Base-by-base conservation (phyloP, 2,113 vertebrate genomes). In the Cariama cristata region DNA sequence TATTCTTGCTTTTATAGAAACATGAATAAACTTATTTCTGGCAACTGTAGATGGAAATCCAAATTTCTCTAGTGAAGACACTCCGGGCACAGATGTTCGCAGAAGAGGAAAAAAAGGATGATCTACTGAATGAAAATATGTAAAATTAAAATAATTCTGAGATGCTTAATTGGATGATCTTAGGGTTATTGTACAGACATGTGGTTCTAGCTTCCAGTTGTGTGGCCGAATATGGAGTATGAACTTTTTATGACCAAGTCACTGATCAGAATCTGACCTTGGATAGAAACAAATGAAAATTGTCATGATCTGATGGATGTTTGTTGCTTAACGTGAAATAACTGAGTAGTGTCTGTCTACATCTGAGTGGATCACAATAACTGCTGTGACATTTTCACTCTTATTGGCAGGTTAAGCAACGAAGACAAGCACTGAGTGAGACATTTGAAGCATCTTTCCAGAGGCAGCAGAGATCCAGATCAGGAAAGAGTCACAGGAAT, bases 91-190 rank as follows among this genome's bases (percentile, higher is more conserved):
- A 76, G 87, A 92, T 93, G 86, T 84, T 91, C 2, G 0, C 82
- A 79, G 40, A 94, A 74, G 58, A 58, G 64, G 33, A 20, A 71
- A 63, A 79, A 86, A 62, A 72, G 33, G 38, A 87, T 82, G 66
- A 87, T 84, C 68, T 88, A 64, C 52, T 58, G 69, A 85, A 94
- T 88, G 76, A 84, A 96, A 95, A 75, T 35, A 72, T 50, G 72
- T 86, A 80, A 27, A 93, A 97, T 38, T 88, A 63, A 85, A 90
- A 85, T 96, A 95, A 96, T 93, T 97, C 64, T 56, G 62, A 81
- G 35, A 64, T 75, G 40, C 49, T 74, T 82, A 89, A 76, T 42
- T 74, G 71, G 53, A 52, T 91, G 66, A 69, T 96, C 66, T 55
- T 79, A 52, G 71, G 69, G 91, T 91, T 86, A 59, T 69, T 67